Conservation (phyloP, 2,888 invertebrate genomes). For the Monochamus alternatus region DNA sequence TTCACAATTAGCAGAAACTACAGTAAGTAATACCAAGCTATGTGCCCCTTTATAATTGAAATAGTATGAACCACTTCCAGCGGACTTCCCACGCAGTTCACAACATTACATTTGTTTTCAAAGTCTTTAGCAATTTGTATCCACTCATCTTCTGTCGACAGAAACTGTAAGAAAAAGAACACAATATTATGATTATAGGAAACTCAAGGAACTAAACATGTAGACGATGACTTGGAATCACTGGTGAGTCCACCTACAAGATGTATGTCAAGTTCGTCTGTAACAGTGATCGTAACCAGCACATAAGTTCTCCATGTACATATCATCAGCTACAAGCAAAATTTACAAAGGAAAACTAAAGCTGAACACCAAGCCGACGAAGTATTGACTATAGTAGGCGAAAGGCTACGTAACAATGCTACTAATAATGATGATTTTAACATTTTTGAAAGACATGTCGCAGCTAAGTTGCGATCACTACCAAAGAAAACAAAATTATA, state of each 20-base stretch:
- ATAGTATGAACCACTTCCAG: slow-evolving; percentile 54
- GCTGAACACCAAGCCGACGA: slow-evolving; percentile 19
- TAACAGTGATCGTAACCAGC: slow-evolving; percentile 11
- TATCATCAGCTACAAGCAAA: background rate
- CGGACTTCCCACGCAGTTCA: background rate
- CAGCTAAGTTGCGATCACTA: slow-evolving; percentile 25
- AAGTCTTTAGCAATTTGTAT: background rate
- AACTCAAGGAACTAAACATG: slow-evolving; percentile 2
- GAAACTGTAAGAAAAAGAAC: background rate
- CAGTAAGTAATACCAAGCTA: slow-evolving; percentile 49
- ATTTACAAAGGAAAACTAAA: slow-evolving; percentile 23
- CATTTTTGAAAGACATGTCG: slow-evolving; percentile 27
- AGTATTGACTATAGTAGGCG: slow-evolving; percentile 24
- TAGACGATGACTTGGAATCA: background rate
- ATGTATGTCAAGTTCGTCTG: slow-evolving; percentile 10
- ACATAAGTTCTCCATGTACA: slow-evolving; percentile 7
- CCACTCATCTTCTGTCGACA: background rate
- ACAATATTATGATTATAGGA: slow-evolving; percentile 4
- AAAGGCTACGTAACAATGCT: slow-evolving; percentile 26
- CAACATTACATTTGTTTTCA: background rate
- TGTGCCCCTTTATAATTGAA: slow-evolving; percentile 56
- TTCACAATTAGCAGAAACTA: slow-evolving; percentile 48
- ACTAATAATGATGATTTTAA: slow-evolving; percentile 20
- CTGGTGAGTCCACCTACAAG: too few relatives aligned
- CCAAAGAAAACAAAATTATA: slow-evolving; percentile 33